Percentiles rank a stretch among this genome's conserved stretches.
phyloP scores from a whole-genome alignment of 1,140 invertebrate species.

The Pollicipes pollicipes region DNA sequence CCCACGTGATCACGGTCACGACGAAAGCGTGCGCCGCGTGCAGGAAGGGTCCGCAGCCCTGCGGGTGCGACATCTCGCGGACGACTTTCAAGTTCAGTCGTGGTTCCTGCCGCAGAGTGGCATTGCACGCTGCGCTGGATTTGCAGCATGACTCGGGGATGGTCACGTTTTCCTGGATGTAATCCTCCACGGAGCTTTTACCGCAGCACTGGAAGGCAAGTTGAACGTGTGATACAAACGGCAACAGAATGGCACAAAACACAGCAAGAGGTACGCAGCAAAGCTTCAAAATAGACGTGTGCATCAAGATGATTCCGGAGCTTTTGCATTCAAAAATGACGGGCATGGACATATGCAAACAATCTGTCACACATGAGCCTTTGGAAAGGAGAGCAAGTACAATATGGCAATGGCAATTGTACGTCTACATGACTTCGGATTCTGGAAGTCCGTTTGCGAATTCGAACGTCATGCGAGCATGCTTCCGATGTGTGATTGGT shows the following conservation, averaged over 20 bases:
- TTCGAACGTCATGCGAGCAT: too few relatives aligned
- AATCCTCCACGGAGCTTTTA: not conserved
- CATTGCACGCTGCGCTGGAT: not conserved
- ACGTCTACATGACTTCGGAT: too few relatives aligned
- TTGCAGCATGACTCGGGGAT: not conserved
- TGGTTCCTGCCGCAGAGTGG: not conserved
- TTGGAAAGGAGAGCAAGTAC: too few relatives aligned
- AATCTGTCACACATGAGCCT: too few relatives aligned
- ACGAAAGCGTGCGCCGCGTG: not conserved
- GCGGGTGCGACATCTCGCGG: not conserved
- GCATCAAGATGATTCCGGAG: too few relatives aligned
- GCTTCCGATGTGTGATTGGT: too few relatives aligned
- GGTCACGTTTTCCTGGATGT: not conserved
- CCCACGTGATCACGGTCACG: not conserved
- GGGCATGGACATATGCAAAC: not conserved
- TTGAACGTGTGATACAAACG: not conserved
- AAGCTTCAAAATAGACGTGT: not conserved
- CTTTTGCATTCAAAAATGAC: not conserved
- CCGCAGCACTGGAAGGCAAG: not conserved
- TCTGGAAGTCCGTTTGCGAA: too few relatives aligned
- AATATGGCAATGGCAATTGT: too few relatives aligned
- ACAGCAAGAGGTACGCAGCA: too few relatives aligned
- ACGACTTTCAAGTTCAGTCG: not conserved
- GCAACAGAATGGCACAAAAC: not conserved
- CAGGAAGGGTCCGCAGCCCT: not conserved